Base-by-base conservation (phyloP, 2,888 invertebrate species). In the Hemithea aestivaria region DNA sequence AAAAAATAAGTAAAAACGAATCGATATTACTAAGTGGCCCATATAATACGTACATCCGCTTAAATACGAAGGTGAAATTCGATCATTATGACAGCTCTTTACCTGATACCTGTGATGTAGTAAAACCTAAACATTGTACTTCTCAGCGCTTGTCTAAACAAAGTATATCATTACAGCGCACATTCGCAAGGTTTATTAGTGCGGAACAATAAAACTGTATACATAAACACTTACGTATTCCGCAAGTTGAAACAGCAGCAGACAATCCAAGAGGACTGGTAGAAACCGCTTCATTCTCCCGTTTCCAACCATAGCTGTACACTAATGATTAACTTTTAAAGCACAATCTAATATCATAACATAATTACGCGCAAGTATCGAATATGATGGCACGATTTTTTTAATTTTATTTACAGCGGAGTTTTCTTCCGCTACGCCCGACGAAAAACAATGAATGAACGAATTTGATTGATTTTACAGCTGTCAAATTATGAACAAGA, bases 301-400 rank as follows among this genome's bases (percentile, higher is more conserved):
- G 48, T 53, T 53, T 51, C 60, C 67, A 56, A 69, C 71, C 80
- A 81, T 81, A 61, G 62, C 65, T 54, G 46, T 45, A 48, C 65
- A 67, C 62, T 56, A 62, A 52, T 46, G 62, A 53, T 43, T 20
- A 28, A 48, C 56, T 54, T 49, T 50, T 39, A 51, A 49, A 57
- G 40, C 58, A 62, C 53, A 51, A 55, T 51, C 56, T 58, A 51
- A 40, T 61, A 68, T 72, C 74, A 76, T 75, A 78, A 68, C 77
- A 73, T 75, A 76, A 55, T 72, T 69, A 56, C 8, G 52, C 36
- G 44, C n/a, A 25, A 40, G 31, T 16, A n/a, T 16, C 26, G 8
- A 25, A 16, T 23, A 21, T 7, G 7, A 27, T 34, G 21, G 20
- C 35, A 30, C 33, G 7, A 35, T 30, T 37, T 33, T 12, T 20